Evolutionary conservation across 2,888 invertebrate species (phyloP), one percentile per base, ranked within the genome.

Genomic region (Pristionchus mayeri): DNA sequence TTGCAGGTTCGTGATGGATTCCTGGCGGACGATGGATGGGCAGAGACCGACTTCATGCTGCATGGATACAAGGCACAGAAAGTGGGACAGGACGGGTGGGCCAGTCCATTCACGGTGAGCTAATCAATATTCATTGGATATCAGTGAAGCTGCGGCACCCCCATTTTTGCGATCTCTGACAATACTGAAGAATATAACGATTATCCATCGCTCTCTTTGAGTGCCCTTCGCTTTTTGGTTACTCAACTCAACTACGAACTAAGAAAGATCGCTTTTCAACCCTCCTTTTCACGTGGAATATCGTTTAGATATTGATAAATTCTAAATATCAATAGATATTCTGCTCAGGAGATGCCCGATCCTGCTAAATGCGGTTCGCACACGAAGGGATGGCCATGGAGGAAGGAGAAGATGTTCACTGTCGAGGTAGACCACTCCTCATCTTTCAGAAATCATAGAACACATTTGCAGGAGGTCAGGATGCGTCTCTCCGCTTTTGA

Each of bases 31-130:
- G 91, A 91, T 75, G 84, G 85, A 60, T 91, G 85, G 63, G 87
- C 87, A 40, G 88, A 88, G 9, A 44, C 67, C 27, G 89, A 90
- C 85, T 91, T 91, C 80, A 90, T 91, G 90, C 85, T 91, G 54
- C 91, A 91, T 63, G 91, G 90, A 24, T 90, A 90, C 89, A 91
- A 91, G 85, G 85, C 76, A 1, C 86, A 88, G 34, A 78, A 71
- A 30, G 85, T 90, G 48, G 88, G 87, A 34, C 71, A 84, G 0
- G 82, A 85, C 3, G 89, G 89, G 34, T 90, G 90, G 90, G 85
- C 87, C 37, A 88, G 88, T 79, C 90, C 90, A 6, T 90, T 90
- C 60, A 85, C 85, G 50, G 90, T 89, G 75, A 34, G 83, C 40
- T 48, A 11, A 44, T 52, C 24, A 24, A 67, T 50, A 40, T 75